Evolutionary conservation across 2,797 vertebrate genomes (phyloP).

Genomic region (Emydoidea blandingii): DNA sequence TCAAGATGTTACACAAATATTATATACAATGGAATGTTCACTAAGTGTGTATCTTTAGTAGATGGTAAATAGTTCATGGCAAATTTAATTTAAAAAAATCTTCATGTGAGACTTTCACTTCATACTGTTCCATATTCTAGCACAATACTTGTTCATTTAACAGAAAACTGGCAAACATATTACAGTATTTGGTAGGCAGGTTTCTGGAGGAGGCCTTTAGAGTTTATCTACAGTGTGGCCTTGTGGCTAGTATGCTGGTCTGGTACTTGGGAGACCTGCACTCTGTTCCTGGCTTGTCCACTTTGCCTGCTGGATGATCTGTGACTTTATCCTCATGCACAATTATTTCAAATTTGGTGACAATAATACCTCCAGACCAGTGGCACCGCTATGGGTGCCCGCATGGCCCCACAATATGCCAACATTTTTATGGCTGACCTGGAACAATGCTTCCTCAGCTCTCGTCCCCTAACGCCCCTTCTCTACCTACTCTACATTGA

Average conservation of each 20-base stretch:
- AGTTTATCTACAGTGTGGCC: background rate
- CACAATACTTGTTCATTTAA: fast-evolving
- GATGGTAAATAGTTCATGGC: slow-evolving; percentile 54
- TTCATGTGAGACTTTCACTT: background rate
- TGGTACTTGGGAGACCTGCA: background rate
- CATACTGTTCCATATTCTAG: background rate
- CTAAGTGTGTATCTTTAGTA: slow-evolving; percentile 41
- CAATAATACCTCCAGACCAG: too few species aligned
- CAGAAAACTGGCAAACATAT: background rate
- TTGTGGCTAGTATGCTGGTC: background rate
- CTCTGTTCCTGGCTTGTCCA: background rate
- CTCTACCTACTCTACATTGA: too few species aligned
- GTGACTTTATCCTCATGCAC: too few species aligned
- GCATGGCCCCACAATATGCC: too few species aligned
- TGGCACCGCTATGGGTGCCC: too few species aligned
- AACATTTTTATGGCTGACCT: too few species aligned
- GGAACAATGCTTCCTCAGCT: too few species aligned
- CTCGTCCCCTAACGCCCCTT: too few species aligned
- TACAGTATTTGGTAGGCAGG: background rate
- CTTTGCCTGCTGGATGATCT: background rate
- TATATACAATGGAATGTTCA: slow-evolving; percentile 70
- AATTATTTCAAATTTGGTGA: too few species aligned
- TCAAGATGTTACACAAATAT: slow-evolving; percentile 52
- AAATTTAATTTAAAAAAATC: slow-evolving; percentile 61
- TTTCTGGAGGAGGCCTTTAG: background rate